Base-by-base conservation (phyloP, 2,888 invertebrate species). In the Mimumesa dahlbomi region DNA sequence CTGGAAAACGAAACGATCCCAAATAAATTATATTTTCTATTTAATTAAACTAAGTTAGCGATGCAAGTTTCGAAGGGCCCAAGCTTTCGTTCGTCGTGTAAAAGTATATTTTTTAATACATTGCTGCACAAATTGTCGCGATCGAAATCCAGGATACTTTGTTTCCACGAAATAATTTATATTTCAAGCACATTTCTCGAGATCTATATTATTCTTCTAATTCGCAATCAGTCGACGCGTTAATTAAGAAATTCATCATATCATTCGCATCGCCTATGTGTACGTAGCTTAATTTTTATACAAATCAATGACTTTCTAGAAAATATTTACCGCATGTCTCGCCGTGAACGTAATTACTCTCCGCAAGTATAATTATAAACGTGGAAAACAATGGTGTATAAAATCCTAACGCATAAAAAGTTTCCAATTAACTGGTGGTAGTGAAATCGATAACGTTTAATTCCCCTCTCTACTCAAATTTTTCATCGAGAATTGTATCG, bases 241-340 rank as follows among this genome's bases (percentile, higher is more conserved):
- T n/a, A 40, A 34, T 40, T 45, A 57, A 42, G 5, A 19, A 34
- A 42, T 40, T 53, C 63, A 52, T 65, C 80, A 79, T 82, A 83
- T 81, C 77, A 80, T 56, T 73, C 61, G 48, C 52, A 69, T 61
- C 54, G 50, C 54, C 42, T 22, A 34, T 40, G 56, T 36, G 54
- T 53, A 53, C 25, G 52, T 69, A 72, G 38, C 48, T 48, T 71
- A 73, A 56, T 79, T 75, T 81, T 79, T 75, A 62, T 80, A 78
- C 74, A 66, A 50, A 52, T 50, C 25, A 43, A 52, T 11, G 18
- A 21, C 52, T 75, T 68, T 74, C 38, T 65, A 67, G 53, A 43
- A 49, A 21, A 53, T 19, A 50, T 40, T 40, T 4, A 21, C 11
- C 7, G 16, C 25, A 21, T 31, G 21, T 56, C n/a, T 48, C 16